Evolutionary conservation across 1,140 invertebrate genomes (phyloP).

Genomic region (Matsumurasca onukii): DNA sequence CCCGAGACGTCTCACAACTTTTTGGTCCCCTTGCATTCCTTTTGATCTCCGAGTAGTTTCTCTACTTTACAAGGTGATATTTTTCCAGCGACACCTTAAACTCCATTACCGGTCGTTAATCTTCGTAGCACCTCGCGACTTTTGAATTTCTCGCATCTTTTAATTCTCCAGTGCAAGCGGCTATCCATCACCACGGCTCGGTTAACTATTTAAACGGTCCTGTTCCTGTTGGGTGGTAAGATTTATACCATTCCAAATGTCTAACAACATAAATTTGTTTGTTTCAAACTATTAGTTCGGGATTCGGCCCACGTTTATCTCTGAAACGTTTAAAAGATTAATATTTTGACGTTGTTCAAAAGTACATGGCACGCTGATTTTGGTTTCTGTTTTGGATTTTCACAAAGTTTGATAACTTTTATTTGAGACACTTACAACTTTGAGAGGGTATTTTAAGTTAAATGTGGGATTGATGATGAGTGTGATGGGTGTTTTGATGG

Average conservation of each 20-base stretch:
- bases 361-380: too few relatives aligned
- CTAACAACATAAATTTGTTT: slow-evolving; percentile 15
- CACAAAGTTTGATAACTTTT: too few relatives aligned
- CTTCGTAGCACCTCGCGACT: neutral
- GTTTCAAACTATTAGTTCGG: slow-evolving; percentile 15
- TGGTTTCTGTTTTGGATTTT: too few relatives aligned
- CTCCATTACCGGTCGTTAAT: neutral
- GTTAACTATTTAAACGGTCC: slow-evolving; percentile 22
- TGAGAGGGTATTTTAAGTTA: too few relatives aligned
- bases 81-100: slow-evolving; percentile 21
- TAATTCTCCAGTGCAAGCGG: neutral
- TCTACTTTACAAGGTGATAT: neutral
- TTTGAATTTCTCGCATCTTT: neutral
- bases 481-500: too few relatives aligned
- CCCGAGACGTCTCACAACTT: neutral
- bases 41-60: too few relatives aligned
- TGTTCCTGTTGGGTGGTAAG: neutral
- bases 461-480: too few relatives aligned
- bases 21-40: neutral
- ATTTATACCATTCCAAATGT: neutral
- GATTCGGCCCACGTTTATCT: neutral
- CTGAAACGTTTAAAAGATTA: too few relatives aligned
- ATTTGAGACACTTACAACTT: too few relatives aligned
- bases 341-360: too few relatives aligned
- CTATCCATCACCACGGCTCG: neutral